A percentile compares a stretch with the other conserved stretches of the same genome.
Conservation (phyloP, 2,113 vertebrate species). For the Phalacrocorax brasilianus region DNA sequence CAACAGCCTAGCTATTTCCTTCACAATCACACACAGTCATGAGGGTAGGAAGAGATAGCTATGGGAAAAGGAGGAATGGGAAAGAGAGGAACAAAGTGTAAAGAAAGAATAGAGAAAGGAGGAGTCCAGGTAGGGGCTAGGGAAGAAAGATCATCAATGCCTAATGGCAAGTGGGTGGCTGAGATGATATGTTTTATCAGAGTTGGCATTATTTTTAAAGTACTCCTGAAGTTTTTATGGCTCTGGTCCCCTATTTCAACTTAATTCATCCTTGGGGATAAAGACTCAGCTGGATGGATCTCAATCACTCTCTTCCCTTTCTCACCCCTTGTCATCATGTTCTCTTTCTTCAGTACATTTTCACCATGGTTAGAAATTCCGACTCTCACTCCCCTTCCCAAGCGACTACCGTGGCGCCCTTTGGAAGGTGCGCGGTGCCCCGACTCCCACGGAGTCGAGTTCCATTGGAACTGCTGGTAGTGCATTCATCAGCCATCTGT, state of each 20-base stretch:
- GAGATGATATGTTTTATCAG: neutral
- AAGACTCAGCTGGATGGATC: conserved; percentile 62
- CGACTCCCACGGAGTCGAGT: conserved; percentile 69
- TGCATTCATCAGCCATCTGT: conserved; percentile 70
- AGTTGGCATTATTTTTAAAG: conserved; percentile 49
- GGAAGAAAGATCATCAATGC: conserved; percentile 18
- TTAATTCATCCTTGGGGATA: conserved; percentile 62
- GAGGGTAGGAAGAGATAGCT: neutral
- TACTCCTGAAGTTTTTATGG: conserved; percentile 55
- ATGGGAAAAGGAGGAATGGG: neutral
- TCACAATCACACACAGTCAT: neutral
- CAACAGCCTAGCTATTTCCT: neutral
- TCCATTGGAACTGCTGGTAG: conserved; percentile 69
- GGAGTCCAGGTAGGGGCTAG: neutral
- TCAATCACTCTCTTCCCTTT: conserved; percentile 56
- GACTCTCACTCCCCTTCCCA: conserved; percentile 66
- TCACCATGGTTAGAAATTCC: conserved; percentile 61
- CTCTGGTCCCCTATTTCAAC: conserved; percentile 24
- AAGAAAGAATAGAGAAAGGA: neutral
- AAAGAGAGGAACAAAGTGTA: neutral
- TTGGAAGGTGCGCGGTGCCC: conserved; percentile 67
- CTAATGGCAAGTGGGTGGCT: neutral
- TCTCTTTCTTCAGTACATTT: conserved; percentile 67
- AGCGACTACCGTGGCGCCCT: conserved; percentile 60
- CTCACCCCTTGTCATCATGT: conserved; percentile 66